Percentiles rank a stretch among this genome's conserved stretches.
phyloP scores from a whole-genome alignment of 2,888 invertebrate genomes.

The Baccha elongata region DNA sequence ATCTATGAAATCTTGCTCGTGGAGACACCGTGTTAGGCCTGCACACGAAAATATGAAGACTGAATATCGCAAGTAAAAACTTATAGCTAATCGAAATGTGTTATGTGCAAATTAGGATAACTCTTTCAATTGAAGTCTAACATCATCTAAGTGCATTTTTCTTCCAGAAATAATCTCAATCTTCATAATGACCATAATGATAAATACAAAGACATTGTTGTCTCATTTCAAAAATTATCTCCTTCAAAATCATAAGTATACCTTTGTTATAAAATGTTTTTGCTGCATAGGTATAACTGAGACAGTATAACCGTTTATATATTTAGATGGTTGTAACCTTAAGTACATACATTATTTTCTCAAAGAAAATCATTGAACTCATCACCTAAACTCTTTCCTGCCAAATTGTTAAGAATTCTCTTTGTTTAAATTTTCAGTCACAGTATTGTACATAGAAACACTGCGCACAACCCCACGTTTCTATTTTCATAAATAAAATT shows the following conservation, averaged over 20 bases:
- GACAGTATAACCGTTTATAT: not conserved
- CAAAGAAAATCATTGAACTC: not conserved
- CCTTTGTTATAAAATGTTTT: not conserved
- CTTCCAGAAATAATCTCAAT: too few species aligned
- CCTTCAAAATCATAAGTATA: not conserved
- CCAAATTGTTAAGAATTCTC: slow-evolving; percentile 4
- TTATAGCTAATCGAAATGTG: too few species aligned
- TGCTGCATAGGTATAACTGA: not conserved
- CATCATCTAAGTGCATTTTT: too few species aligned
- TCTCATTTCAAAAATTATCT: not conserved
- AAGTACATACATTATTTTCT: not conserved
- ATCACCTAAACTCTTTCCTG: slow-evolving; percentile 3
- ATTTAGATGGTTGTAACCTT: not conserved
- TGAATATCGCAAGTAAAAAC: too few species aligned
- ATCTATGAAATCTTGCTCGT: too few species aligned
- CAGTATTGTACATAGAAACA: not conserved
- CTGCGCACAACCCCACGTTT: slow-evolving; percentile 20
- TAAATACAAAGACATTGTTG: too few species aligned
- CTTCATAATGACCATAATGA: too few species aligned
- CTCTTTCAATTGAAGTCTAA: too few species aligned
- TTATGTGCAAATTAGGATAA: too few species aligned
- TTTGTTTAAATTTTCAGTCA: slow-evolving; percentile 11
- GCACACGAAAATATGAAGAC: too few species aligned
- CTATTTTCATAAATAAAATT: not conserved
- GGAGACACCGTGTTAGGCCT: too few species aligned